A percentile compares a stretch with the other conserved stretches of the same genome.
Evolutionary conservation across 2,113 vertebrate species (phyloP).

Genomic region (Rattus rattus): DNA sequence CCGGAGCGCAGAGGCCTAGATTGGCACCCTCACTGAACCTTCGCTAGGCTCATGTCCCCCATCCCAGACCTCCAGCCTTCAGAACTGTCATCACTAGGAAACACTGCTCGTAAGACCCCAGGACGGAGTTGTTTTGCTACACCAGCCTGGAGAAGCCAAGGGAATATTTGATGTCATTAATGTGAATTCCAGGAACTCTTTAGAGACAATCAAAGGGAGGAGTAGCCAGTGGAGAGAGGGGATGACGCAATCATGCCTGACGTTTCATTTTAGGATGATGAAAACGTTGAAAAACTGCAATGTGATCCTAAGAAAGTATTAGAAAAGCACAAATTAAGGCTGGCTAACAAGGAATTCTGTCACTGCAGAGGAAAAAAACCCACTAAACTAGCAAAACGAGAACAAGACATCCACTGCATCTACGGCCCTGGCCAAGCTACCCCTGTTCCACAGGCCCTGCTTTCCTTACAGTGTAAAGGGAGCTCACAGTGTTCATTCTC

Average conservation of each 20-base stretch:
- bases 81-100: not conserved
- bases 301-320: not conserved
- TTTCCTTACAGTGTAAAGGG: not conserved
- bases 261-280: not conserved
- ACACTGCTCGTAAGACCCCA: not conserved
- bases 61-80: not conserved
- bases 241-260: fast-evolving
- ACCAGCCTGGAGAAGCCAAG: not conserved
- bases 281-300: not conserved
- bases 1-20: not conserved
- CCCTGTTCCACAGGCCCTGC: not conserved
- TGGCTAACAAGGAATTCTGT: not conserved
- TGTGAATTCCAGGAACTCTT: not conserved
- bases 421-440: too few species aligned
- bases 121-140: not conserved
- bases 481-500: not conserved
- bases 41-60: too few species aligned
- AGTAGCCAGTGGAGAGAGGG: fast-evolving
- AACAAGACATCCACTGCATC: not conserved
- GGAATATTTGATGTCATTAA: not conserved
- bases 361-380: not conserved
- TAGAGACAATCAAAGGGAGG: not conserved
- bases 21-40: not conserved
- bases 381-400: not conserved
- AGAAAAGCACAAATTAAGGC: not conserved